These are phyloP conservation scores for Meteorus cinctellus DNA, from an alignment of 2,888 invertebrate genomes.

Conservation along the genomic window DNA sequence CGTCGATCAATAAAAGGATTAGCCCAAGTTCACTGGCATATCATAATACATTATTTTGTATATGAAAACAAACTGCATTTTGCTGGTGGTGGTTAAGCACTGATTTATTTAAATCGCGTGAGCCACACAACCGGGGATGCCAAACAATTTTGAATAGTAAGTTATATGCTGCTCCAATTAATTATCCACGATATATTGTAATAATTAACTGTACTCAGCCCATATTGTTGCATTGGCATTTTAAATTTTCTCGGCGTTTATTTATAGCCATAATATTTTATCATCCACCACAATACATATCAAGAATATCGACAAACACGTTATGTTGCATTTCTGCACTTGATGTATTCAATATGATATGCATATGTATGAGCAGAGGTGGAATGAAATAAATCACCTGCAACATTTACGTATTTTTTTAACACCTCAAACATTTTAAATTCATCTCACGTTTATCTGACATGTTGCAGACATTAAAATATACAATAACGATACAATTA, in stretches of 20 bases:
- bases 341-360: constrained; percentile 8
- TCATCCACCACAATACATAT: neutral
- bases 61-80: neutral
- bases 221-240: constrained; percentile 6
- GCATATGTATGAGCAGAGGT: neutral
- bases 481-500: neutral
- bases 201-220: constrained; percentile 10
- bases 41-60: neutral
- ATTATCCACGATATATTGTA: neutral
- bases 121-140: neutral
- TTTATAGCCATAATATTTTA: constrained; percentile 10
- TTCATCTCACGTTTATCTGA: neutral
- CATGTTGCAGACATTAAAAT: neutral
- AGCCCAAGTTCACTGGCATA: neutral
- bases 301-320: constrained; percentile 3
- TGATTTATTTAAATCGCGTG: constrained; percentile 4
- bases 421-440: neutral
- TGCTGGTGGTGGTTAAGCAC: neutral
- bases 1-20: neutral
- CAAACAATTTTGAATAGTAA: constrained; percentile 2
- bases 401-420: neutral
- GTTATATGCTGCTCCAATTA: constrained; percentile 2
- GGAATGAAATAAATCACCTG: neutral
- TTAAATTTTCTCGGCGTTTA: neutral
- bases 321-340: neutral